Base-by-base conservation (phyloP, 2,888 invertebrate genomes). In the Scelioninae gen. 1 region DNA sequence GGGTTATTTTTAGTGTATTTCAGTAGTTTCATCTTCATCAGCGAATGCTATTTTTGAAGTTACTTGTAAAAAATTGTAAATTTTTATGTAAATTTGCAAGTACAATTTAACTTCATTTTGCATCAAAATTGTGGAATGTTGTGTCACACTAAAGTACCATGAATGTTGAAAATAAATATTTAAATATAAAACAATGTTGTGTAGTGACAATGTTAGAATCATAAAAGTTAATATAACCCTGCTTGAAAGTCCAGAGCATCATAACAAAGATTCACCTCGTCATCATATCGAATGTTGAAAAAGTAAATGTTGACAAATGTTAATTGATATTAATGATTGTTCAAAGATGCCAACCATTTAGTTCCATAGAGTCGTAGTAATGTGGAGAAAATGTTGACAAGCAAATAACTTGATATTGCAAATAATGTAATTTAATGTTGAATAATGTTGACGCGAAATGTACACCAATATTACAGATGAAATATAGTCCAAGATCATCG, bases 341-440 rank as follows among this genome's bases (percentile, higher is more conserved):
- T 58, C 11, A n/a, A 16, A 23, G 16, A 11, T 8, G 4, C 40
- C 8, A 43, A 43, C 43, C 10, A n/a, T n/a, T 43, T 60, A 29
- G 51, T 63, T 10, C 49, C 49, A 75, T 49, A 75, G 53, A 10
- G 55, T 23, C 5, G 13, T 60, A 65, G 47, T 13, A 49, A 58
- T 34, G 40, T 40, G 9, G 53, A 43, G 53, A 51, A 71, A 58
- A 72, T 69, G 56, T 69, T 56, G 47, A 58, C 34, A 40, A 23
- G n/a, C 47, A 13, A 23, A 56, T 63, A 34, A 53, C 32, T 7
- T 53, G 45, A 45, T 62, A 62, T 45, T 63, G 47, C n/a, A n/a
- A 74, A 55, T 63, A 63, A 55, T 60, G 74, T 74, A 63, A 55
- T 55, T 16, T 43, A 55, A 63, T 74, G 34, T 49, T 69, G 5